A percentile compares a stretch with the other conserved stretches of the same genome.
Conservation (phyloP, 2,888 invertebrate species). For the Hoplodrina ambigua region DNA sequence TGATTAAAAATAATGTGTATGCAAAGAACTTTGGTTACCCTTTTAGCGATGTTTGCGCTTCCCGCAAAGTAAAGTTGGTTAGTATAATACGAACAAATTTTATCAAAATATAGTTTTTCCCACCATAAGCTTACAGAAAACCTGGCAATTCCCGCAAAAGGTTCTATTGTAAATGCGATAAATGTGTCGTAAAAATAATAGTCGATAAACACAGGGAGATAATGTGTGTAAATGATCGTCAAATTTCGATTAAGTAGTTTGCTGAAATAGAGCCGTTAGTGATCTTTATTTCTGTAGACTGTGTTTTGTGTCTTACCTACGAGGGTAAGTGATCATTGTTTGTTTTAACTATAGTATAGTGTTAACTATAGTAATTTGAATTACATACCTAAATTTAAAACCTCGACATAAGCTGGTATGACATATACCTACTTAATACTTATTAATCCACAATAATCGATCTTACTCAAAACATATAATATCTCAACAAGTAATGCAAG, state of each 20-base stretch:
- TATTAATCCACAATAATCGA: too few relatives aligned
- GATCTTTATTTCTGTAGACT: constrained; percentile 65
- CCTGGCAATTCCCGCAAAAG: constrained; percentile 39
- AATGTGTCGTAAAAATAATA: constrained; percentile 67
- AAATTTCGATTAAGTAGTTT: constrained; percentile 79
- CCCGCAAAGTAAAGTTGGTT: neutral
- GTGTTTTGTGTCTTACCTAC: constrained; percentile 5
- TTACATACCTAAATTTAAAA: too few relatives aligned
- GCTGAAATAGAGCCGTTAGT: constrained; percentile 67
- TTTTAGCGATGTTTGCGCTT: constrained; percentile 24
- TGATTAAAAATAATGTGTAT: neutral
- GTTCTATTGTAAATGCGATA: constrained; percentile 40
- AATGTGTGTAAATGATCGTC: constrained; percentile 74
- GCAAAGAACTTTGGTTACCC: neutral
- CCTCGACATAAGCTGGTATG: too few relatives aligned
- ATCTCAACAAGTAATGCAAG: too few relatives aligned
- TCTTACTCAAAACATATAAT: too few relatives aligned
- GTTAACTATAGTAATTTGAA: too few relatives aligned
- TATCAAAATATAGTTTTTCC: constrained; percentile 13
- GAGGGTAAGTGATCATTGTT: neutral
- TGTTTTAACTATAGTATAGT: neutral
- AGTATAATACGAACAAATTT: constrained; percentile 11
- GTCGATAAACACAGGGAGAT: constrained; percentile 76
- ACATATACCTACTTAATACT: too few relatives aligned
- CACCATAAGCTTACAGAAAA: constrained; percentile 22